phyloP scores from a whole-genome alignment of 1,140 invertebrate species.

The Philopotamus ludificatus region DNA sequence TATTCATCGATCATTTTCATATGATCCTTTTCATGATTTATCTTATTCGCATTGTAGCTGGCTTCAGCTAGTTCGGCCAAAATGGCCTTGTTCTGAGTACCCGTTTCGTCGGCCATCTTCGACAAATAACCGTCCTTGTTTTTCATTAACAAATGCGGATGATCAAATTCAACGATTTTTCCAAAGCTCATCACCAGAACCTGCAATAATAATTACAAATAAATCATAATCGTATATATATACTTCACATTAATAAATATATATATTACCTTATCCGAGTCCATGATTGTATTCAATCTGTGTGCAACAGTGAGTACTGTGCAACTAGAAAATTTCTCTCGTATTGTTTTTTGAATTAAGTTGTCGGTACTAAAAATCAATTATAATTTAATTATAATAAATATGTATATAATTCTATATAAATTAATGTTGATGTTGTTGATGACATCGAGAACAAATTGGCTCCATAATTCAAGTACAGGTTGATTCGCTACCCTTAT shows the following conservation, averaged over 20 bases:
- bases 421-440: too few relatives aligned
- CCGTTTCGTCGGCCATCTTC: constrained; percentile 61
- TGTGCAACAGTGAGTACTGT: constrained; percentile 75
- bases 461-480: neutral
- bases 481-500: too few relatives aligned
- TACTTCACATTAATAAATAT: neutral
- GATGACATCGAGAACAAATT: neutral
- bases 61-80: constrained; percentile 47
- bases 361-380: constrained; percentile 52
- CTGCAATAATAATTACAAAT: constrained; percentile 22
- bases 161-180: constrained; percentile 62
- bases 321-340: constrained; percentile 57
- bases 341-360: constrained; percentile 58
- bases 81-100: constrained; percentile 50
- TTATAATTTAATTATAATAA: constrained; percentile 3
- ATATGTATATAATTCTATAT: neutral
- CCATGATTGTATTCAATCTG: constrained; percentile 64
- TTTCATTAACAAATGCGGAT: constrained; percentile 60
- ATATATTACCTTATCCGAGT: constrained; percentile 53
- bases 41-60: constrained; percentile 27
- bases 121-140: constrained; percentile 60
- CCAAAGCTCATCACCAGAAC: constrained; percentile 63
- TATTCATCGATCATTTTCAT: constrained; percentile 40
- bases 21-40: constrained; percentile 10
- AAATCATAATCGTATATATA: neutral